These are phyloP conservation scores for Hipposideros armiger DNA, from an alignment of 2,113 vertebrate genomes.

Conservation along the genomic window DNA sequence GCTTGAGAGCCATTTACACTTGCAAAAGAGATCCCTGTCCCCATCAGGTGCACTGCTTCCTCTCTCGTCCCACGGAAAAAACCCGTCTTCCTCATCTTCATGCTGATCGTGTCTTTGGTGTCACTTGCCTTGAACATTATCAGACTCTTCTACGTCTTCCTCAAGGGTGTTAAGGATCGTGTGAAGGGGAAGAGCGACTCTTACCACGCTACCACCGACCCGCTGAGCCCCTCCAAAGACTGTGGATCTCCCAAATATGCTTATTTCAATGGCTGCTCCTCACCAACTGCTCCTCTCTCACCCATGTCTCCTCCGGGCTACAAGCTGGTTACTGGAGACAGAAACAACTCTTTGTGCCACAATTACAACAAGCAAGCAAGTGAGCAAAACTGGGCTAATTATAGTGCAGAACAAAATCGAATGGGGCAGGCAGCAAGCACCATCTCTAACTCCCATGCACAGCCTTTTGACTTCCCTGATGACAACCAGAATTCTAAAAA, in stretches of 20 bases:
- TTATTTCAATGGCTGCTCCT: conserved; percentile 98
- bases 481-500: conserved; percentile 96
- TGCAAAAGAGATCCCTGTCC: conserved; percentile 95
- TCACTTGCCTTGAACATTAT: conserved; percentile 96
- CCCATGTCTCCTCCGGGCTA: conserved; percentile 98
- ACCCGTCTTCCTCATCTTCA: conserved; percentile 99
- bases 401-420: conserved; percentile 97
- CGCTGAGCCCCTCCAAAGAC: conserved; percentile 94
- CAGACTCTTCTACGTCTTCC: conserved; percentile 97
- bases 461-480: conserved; percentile 97
- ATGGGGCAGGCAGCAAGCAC: conserved; percentile 98
- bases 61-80: conserved; percentile 98
- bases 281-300: conserved; percentile 95
- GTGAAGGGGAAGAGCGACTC: conserved; percentile 92
- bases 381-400: conserved; percentile 99
- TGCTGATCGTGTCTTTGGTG: conserved; percentile 97
- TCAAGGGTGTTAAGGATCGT: conserved; percentile 97
- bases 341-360: conserved; percentile 96
- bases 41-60: conserved; percentile 97
- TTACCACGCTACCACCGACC: conserved; percentile 87
- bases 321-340: conserved; percentile 97
- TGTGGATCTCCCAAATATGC: conserved; percentile 95
- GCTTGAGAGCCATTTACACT: conserved; percentile 93
- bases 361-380: conserved; percentile 99
- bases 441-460: conserved; percentile 98